These are phyloP conservation scores for Thereva unica DNA, from an alignment of 2,888 invertebrate genomes.

Conservation along the genomic window DNA sequence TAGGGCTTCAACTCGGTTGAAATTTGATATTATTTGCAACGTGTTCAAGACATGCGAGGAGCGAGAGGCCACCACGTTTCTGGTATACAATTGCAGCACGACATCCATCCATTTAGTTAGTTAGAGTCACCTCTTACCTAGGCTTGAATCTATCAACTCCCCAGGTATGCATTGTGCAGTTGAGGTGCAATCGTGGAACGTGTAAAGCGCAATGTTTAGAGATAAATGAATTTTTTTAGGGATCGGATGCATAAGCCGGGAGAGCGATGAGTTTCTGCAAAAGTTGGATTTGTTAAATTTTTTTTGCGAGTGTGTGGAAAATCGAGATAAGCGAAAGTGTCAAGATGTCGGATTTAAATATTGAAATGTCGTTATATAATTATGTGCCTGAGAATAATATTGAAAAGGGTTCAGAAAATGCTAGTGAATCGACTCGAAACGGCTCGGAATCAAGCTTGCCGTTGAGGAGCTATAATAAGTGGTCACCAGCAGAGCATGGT, in stretches of 20 bases:
- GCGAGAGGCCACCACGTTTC: too few species aligned
- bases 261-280: background rate
- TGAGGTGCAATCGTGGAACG: too few species aligned
- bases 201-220: too few species aligned
- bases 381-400: background rate
- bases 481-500: slow-evolving; percentile 65
- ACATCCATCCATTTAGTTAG: too few species aligned
- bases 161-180: too few species aligned
- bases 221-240: too few species aligned
- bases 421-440: slow-evolving; percentile 27
- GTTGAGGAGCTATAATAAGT: slow-evolving; percentile 60
- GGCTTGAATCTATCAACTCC: too few species aligned
- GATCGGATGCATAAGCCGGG: background rate
- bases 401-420: slow-evolving; percentile 12
- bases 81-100: too few species aligned
- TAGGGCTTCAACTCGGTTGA: too few species aligned
- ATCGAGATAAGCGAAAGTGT: background rate
- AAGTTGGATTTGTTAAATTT: slow-evolving; percentile 1
- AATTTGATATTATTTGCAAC: too few species aligned
- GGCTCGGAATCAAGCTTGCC: slow-evolving; percentile 47
- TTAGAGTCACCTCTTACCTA: too few species aligned
- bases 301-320: background rate
- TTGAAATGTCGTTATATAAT: slow-evolving; percentile 20
- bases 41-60: too few species aligned
- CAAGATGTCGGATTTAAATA: background rate